Percentiles rank a stretch among this genome's conserved stretches.
Evolutionary conservation across 2,888 invertebrate genomes (phyloP).

Genomic region (Drosophila prolongata): DNA sequence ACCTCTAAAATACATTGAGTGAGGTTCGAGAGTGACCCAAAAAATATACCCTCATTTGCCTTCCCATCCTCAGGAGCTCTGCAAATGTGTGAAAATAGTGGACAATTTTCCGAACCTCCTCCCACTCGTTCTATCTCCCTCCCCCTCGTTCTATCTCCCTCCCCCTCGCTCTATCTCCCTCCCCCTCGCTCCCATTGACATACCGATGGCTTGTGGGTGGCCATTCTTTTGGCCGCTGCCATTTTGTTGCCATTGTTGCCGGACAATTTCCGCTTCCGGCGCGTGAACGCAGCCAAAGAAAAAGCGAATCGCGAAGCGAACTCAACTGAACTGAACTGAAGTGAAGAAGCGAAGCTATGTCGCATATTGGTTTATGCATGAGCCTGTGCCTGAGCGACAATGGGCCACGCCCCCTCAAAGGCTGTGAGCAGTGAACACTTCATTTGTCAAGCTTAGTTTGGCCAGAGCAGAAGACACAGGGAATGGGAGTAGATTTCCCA

Average conservation of each 20-base stretch:
- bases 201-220: slow-evolving; percentile 18
- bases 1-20: slow-evolving; percentile 22
- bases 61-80: slow-evolving; percentile 43
- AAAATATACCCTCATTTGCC: slow-evolving; percentile 51
- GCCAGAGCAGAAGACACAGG: background rate
- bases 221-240: slow-evolving; percentile 57
- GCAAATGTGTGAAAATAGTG: slow-evolving; percentile 78
- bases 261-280: slow-evolving; percentile 80
- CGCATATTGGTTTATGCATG: slow-evolving; percentile 79
- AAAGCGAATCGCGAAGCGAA: slow-evolving; percentile 28
- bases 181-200: slow-evolving; percentile 5
- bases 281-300: slow-evolving; percentile 63
- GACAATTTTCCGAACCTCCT: slow-evolving; percentile 59
- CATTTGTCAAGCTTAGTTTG: slow-evolving; percentile 72
- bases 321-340: slow-evolving; percentile 9
- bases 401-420: slow-evolving; percentile 32
- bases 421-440: slow-evolving; percentile 60
- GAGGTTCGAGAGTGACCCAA: slow-evolving; percentile 59
- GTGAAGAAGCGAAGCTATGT: slow-evolving; percentile 31
- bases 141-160: slow-evolving; percentile 4
- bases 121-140: slow-evolving; percentile 4
- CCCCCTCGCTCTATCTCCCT: too few relatives aligned
- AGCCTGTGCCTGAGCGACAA: slow-evolving; percentile 45
- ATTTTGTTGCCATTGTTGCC: slow-evolving; percentile 78
- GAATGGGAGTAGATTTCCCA: slow-evolving; percentile 25